These are phyloP conservation scores for Triops cancriformis DNA, from an alignment of 1,140 invertebrate species.

Conservation along the genomic window DNA sequence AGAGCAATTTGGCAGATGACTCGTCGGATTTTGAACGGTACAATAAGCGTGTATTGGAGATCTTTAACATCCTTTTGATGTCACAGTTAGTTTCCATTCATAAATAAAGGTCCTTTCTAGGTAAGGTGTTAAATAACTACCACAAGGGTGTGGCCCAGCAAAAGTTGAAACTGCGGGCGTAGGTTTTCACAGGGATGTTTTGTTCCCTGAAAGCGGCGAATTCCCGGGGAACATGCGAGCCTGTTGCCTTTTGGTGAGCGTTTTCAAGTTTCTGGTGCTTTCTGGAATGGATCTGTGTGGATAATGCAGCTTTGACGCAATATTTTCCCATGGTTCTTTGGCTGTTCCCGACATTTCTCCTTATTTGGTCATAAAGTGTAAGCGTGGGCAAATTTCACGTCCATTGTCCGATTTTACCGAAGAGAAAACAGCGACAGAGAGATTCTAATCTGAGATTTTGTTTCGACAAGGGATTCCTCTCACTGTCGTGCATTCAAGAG, in stretches of 20 bases:
- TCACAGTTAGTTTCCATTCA: neutral
- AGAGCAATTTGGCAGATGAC: neutral
- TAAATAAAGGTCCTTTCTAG: neutral
- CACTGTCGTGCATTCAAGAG: too few species aligned
- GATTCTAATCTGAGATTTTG: neutral
- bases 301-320: neutral
- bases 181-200: neutral
- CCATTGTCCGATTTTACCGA: neutral
- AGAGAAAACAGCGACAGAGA: neutral
- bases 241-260: neutral
- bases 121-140: neutral
- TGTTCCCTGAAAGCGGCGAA: neutral
- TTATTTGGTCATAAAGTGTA: conserved; percentile 4
- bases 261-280: neutral
- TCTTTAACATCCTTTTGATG: too few species aligned
- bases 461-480: too few species aligned
- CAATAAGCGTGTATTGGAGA: too few species aligned
- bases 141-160: neutral
- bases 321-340: neutral
- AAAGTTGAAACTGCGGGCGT: neutral
- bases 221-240: neutral
- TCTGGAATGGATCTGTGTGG: neutral
- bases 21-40: neutral
- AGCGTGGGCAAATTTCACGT: neutral
- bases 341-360: neutral